phyloP scores from a whole-genome alignment of 2,113 vertebrate species.

The Terrapene triunguis region DNA sequence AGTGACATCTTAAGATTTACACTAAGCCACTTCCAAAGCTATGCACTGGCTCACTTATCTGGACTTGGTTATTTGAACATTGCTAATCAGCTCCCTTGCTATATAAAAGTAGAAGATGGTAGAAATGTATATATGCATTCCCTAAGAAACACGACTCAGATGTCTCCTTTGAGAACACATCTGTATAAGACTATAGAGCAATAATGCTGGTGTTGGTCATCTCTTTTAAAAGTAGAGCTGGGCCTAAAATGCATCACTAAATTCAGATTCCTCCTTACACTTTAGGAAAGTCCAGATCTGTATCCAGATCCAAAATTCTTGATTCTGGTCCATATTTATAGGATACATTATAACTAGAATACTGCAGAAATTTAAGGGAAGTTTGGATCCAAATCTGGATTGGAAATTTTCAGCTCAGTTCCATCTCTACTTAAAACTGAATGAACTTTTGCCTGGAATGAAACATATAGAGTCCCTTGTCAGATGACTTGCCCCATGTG shows the following conservation, averaged over 20 bases:
- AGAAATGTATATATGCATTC: neutral
- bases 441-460: neutral
- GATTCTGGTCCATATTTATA: neutral
- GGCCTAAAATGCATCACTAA: neutral
- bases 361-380: neutral
- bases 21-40: neutral
- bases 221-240: neutral
- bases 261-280: neutral
- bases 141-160: neutral
- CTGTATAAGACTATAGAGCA: neutral
- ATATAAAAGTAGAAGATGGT: neutral
- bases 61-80: neutral
- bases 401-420: neutral
- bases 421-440: neutral
- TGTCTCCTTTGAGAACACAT: neutral
- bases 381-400: neutral
- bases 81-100: neutral
- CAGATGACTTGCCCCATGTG: rapidly evolving
- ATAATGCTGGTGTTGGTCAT: neutral
- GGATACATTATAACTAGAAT: neutral
- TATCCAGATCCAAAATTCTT: neutral
- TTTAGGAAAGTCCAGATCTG: neutral
- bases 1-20: neutral
- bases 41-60: neutral
- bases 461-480: neutral